Evolutionary conservation across 2,113 vertebrate genomes (phyloP).

Genomic region (Tyto alba): DNA sequence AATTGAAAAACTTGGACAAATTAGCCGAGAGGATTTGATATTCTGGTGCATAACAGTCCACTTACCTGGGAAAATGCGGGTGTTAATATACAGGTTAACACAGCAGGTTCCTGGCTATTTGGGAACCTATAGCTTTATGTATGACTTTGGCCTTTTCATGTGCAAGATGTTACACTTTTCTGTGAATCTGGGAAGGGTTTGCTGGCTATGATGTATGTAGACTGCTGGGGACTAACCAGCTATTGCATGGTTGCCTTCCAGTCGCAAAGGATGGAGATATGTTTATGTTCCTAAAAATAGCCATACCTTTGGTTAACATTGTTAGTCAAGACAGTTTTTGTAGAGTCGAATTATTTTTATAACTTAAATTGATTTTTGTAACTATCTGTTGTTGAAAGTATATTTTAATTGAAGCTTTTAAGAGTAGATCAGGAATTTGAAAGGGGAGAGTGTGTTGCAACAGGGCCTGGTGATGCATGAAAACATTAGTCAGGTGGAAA

Average conservation of each 20-base stretch:
- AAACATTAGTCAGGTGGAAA: neutral
- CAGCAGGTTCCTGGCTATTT: neutral
- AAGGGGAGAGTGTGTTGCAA: neutral
- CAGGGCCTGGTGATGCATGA: neutral
- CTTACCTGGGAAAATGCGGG: neutral
- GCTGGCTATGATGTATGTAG: neutral
- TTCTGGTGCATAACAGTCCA: neutral
- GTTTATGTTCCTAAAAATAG: neutral
- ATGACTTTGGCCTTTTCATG: neutral
- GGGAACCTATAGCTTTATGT: accelerated
- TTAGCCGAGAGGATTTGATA: neutral
- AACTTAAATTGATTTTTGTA: neutral
- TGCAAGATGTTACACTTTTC: neutral
- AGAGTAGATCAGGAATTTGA: neutral
- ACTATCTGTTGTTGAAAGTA: neutral
- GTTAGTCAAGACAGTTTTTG: neutral
- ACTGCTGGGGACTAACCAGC: neutral
- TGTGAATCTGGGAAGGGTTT: neutral
- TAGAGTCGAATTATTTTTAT: neutral
- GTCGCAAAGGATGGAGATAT: neutral
- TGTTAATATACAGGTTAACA: neutral
- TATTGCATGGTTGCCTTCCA: neutral
- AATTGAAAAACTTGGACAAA: neutral
- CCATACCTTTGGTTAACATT: neutral
- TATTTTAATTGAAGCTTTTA: neutral